phyloP scores from a whole-genome alignment of 2,113 vertebrate species.

The Oryzias woworae region DNA sequence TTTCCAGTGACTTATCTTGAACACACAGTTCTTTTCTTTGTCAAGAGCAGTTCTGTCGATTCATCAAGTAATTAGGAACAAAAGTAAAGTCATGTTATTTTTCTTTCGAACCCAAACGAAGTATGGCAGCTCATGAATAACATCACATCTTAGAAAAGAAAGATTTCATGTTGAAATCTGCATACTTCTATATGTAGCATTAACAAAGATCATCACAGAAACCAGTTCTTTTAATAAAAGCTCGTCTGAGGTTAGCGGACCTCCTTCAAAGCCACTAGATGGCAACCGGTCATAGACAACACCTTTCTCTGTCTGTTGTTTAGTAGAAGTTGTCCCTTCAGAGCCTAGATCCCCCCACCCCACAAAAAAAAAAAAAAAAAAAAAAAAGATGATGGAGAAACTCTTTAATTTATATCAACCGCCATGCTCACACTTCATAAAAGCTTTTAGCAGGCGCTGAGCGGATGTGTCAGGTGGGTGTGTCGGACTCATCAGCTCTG shows the following conservation, averaged over 20 bases:
- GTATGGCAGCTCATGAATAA: no score
- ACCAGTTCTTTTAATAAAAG: no score
- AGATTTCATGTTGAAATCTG: no score
- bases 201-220: no score
- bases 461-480: slow-evolving; percentile 76
- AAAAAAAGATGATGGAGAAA: slow-evolving; percentile 23
- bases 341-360: slow-evolving; percentile 34
- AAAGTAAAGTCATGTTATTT: no score
- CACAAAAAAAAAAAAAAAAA: slow-evolving; percentile 14
- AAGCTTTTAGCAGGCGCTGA: slow-evolving; percentile 75
- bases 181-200: no score
- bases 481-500: slow-evolving; percentile 87
- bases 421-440: slow-evolving; percentile 65
- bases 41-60: no score
- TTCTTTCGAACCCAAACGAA: no score
- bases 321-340: slow-evolving; percentile 43
- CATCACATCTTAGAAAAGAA: no score
- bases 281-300: slow-evolving; percentile 59
- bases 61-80: no score
- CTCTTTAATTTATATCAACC: slow-evolving; percentile 70
- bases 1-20: no score
- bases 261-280: slow-evolving; percentile 60
- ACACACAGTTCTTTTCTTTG: no score
- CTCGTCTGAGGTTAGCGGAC: background rate
- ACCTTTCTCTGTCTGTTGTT: slow-evolving; percentile 7